phyloP scores from a whole-genome alignment of 2,113 vertebrate genomes.

The Oncorhynchus kisutch region DNA sequence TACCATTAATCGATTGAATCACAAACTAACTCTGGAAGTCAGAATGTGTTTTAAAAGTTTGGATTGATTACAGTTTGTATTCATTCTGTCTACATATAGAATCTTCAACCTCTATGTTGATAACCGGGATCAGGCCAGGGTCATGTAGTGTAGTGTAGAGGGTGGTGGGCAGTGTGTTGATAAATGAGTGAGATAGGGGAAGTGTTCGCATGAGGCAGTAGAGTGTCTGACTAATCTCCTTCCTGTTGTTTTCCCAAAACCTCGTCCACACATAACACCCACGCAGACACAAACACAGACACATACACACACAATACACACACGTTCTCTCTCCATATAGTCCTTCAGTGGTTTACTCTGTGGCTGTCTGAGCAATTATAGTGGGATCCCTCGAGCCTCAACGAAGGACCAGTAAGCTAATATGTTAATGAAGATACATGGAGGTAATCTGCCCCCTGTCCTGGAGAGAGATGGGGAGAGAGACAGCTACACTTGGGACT shows the following conservation, averaged over 20 bases:
- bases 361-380: slow-evolving; percentile 68
- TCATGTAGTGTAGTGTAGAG: not conserved
- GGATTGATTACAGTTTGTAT: too few species aligned
- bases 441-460: slow-evolving; percentile 68
- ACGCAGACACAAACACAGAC: not conserved
- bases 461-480: slow-evolving; percentile 29
- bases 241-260: not conserved
- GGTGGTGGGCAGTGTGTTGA: not conserved
- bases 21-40: too few species aligned
- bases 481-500: not conserved
- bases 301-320: slow-evolving; percentile 5
- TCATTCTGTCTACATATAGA: too few species aligned
- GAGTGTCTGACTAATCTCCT: not conserved
- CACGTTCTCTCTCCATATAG: slow-evolving; percentile 39
- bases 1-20: too few species aligned
- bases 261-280: not conserved
- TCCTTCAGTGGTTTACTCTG: slow-evolving; percentile 58
- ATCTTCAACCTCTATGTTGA: not conserved
- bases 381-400: slow-evolving; percentile 62
- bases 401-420: slow-evolving; percentile 64
- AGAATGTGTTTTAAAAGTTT: too few species aligned
- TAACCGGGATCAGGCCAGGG: not conserved
- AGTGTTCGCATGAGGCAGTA: not conserved
- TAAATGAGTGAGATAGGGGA: not conserved
- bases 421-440: slow-evolving; percentile 77